Evolutionary conservation across 2,888 invertebrate species (phyloP), one percentile per base, ranked within the genome.

Genomic region (Tortrix viridana): DNA sequence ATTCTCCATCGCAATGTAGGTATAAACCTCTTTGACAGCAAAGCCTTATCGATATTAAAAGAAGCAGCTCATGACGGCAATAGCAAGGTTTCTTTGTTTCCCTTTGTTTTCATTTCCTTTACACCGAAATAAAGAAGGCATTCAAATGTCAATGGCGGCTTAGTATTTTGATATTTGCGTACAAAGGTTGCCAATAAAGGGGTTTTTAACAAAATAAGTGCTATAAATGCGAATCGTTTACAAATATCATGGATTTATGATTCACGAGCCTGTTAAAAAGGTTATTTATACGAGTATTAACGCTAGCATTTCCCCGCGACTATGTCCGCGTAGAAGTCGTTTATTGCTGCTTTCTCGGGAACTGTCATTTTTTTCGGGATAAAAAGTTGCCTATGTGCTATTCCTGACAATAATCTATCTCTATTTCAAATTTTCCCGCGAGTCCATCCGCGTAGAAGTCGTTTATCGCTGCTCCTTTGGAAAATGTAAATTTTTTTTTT

Each of bases 71-170:
- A 14, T 14, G 44, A 50, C 50, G 19, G 23, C 56, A 46, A 50
- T 56, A 37, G 22, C n/a, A 16, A 26, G 22, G 12, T 18, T 49
- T 19, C 46, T 56, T 46, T 60, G 37, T 60, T 53, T 53, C 46
- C 19, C 53, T 53, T 46, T 59, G 58, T 49, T 59, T 43, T 50
- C 50, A 26, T 44, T 59, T 44, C 32, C 55, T 44, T 44, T 54
- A 23, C 55, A 43, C 14, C 49, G 37, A 46, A 56, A 62, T 46
- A 23, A 62, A 61, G 49, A 56, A 56, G 44, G 50, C 44, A 56
- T 61, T 61, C 44, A 50, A 62, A 56, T 50, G 44, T 38, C 56
- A 62, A 60, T 60, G 54, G 54, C 41, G 19, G 56, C 38, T 20
- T 19, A 62, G 50, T 43, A 37, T 47, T 52, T 46, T 46, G 56